A percentile compares a stretch with the other conserved stretches of the same genome.
Conservation (phyloP, 2,888 invertebrate genomes). For the Andrena camellia region DNA sequence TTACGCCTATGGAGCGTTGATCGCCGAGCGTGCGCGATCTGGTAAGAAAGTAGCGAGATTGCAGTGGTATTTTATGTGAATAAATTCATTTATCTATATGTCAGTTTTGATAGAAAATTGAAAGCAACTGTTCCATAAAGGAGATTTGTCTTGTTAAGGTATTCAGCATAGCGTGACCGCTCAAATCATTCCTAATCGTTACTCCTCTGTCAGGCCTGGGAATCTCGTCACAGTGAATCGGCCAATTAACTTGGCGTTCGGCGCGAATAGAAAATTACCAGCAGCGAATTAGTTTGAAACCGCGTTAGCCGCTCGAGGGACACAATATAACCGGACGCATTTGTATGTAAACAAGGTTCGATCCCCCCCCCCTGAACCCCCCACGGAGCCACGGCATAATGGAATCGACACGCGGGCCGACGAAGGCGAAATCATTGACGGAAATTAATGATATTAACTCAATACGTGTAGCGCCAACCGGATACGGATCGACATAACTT, state of each 20-base stretch:
- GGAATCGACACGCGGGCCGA: conserved; percentile 49
- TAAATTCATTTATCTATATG: too few relatives aligned
- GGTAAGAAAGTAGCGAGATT: not conserved
- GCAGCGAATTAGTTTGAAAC: conserved; percentile 69
- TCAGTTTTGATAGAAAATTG: too few relatives aligned
- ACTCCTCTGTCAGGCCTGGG: not conserved
- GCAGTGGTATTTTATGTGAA: not conserved
- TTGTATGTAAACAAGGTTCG: conserved; percentile 73
- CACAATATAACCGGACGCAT: conserved; percentile 63
- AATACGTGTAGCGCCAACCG: conserved; percentile 60
- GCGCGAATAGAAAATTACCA: conserved; percentile 61
- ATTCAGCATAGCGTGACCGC: not conserved
- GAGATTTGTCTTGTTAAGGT: too few relatives aligned
- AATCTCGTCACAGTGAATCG: conserved; percentile 35
- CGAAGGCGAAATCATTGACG: conserved; percentile 66
- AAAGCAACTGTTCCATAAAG: too few relatives aligned
- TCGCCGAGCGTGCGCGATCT: not conserved
- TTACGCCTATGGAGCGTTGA: not conserved
- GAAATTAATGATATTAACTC: conserved; percentile 78
- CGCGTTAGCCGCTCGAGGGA: conserved; percentile 47
- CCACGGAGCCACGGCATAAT: conserved; percentile 25
- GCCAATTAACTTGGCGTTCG: conserved; percentile 59
- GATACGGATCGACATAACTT: conserved; percentile 76
- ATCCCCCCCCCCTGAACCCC: conserved; percentile 38
- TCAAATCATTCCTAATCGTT: not conserved